Base-by-base conservation (phyloP, 1,140 invertebrate genomes). In the Solen grandis region DNA sequence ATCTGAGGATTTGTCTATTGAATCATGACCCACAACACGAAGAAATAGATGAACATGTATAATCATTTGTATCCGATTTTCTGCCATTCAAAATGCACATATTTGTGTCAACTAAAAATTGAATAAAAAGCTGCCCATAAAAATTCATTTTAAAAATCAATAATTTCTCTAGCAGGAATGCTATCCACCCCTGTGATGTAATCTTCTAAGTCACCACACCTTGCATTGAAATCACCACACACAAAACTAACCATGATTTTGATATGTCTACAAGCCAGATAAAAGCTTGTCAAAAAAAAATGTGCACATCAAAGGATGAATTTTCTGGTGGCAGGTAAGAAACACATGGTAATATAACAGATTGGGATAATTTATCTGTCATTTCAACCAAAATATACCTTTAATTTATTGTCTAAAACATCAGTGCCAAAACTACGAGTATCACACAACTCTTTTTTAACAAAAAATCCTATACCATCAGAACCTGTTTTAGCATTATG, bases 151-250 rank as follows among this genome's bases (percentile, higher is more conserved):
- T 62, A 54, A 54, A 72, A n/a, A 19, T 80, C 77, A 46, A 80
- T 16, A 22, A 63, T 59, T 36, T 80, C 25, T 3, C 77, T n/a
- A 3, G 0, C 2, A 19, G 29, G 14, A 5, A 80, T 29, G 65
- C 25, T 25, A 72, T 80, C 77, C 19, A 80, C 59, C 10, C 77
- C 77, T 19, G 13, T 4, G 35, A 78, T 78, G 60, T 41, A 78
- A 57, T 78, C 75, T 0, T 69, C 35, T 19, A 72, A 41, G 19
- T 72, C 41, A 3, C 41, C 77, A 72, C 66, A 72, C 25, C 77
- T 1, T 14, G 19, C 65, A 31, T 80, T 80, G 19, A 62, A 72
- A 41, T 80, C 77, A 60, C 68, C 19, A 3, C 59, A 60, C 59
- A 22, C 16, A 22, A 14, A 60, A 31, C 27, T 19, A 16, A 16